A percentile compares a stretch with the other conserved stretches of the same genome.
These are phyloP conservation scores for Abrostola tripartita DNA, from an alignment of 2,888 invertebrate genomes.

Conservation along the genomic window DNA sequence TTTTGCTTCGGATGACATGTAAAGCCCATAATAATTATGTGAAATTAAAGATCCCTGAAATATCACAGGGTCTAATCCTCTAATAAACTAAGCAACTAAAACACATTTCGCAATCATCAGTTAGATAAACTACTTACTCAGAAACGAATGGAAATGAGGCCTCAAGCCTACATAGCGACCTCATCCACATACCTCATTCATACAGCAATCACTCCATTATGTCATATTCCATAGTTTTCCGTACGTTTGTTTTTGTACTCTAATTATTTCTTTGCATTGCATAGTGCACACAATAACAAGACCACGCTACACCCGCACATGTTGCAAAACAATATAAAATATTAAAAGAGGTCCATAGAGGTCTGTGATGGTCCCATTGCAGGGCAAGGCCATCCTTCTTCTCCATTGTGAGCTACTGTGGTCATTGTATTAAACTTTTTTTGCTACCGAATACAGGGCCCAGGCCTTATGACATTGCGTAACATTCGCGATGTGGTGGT, in stretches of 20 bases:
- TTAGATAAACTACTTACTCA: conserved; percentile 33
- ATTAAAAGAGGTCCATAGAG: not conserved
- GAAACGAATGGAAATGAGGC: conserved; percentile 42
- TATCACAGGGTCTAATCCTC: too few relatives aligned
- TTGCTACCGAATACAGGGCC: too few relatives aligned
- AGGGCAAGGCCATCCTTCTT: too few relatives aligned
- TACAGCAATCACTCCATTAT: conserved; percentile 32
- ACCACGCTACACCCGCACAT: not conserved
- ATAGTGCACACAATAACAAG: conserved; percentile 12
- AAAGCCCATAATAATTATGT: too few relatives aligned
- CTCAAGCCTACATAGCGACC: conserved; percentile 34
- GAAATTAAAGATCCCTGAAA: too few relatives aligned
- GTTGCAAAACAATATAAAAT: not conserved
- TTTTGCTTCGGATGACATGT: too few relatives aligned
- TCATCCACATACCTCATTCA: conserved; percentile 21
- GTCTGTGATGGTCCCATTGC: too few relatives aligned
- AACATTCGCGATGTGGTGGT: too few relatives aligned
- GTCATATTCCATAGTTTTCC: conserved; percentile 45
- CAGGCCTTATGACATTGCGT: too few relatives aligned
- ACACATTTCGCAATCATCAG: conserved; percentile 25
- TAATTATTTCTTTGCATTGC: conserved; percentile 50
- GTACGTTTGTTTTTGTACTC: conserved; percentile 52
- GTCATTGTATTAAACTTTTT: too few relatives aligned
- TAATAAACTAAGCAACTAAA: not conserved
- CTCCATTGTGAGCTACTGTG: too few relatives aligned